Evolutionary conservation across 2,113 vertebrate species (phyloP).

Genomic region (Eptesicus fuscus): DNA sequence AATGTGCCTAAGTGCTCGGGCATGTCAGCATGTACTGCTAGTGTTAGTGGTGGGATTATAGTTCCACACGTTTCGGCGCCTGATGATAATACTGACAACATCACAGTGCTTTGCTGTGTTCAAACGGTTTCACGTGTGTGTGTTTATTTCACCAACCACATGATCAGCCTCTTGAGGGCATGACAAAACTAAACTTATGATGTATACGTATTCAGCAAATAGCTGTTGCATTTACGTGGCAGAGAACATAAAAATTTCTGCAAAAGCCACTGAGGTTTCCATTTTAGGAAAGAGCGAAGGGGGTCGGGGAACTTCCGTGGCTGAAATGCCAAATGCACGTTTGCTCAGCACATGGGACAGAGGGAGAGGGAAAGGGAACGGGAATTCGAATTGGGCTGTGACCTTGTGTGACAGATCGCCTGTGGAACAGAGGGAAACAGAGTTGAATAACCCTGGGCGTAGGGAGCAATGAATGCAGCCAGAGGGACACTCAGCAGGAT

Average conservation of each 20-base stretch:
- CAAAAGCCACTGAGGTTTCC: constrained; percentile 19
- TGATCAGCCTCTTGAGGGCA: not conserved
- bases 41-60: no score
- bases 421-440: constrained; percentile 30
- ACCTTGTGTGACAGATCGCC: constrained; percentile 46
- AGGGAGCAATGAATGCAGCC: constrained; percentile 17
- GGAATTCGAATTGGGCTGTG: constrained; percentile 37
- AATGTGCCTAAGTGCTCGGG: accelerated
- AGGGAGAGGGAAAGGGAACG: constrained; percentile 47
- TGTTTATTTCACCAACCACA: not conserved
- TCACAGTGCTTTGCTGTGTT: not conserved
- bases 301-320: not conserved
- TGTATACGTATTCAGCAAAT: not conserved
- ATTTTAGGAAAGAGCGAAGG: not conserved
- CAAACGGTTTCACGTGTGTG: not conserved
- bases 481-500: not conserved
- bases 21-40: not conserved
- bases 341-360: constrained; percentile 23
- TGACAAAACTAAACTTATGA: not conserved
- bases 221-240: not conserved
- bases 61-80: not conserved
- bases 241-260: constrained; percentile 4
- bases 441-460: constrained; percentile 21
- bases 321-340: constrained; percentile 27
- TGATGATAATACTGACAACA: not conserved